A percentile compares a stretch with the other conserved stretches of the same genome.
Evolutionary conservation across 2,797 vertebrate species (phyloP).

Genomic region (Emydoidea blandingii): DNA sequence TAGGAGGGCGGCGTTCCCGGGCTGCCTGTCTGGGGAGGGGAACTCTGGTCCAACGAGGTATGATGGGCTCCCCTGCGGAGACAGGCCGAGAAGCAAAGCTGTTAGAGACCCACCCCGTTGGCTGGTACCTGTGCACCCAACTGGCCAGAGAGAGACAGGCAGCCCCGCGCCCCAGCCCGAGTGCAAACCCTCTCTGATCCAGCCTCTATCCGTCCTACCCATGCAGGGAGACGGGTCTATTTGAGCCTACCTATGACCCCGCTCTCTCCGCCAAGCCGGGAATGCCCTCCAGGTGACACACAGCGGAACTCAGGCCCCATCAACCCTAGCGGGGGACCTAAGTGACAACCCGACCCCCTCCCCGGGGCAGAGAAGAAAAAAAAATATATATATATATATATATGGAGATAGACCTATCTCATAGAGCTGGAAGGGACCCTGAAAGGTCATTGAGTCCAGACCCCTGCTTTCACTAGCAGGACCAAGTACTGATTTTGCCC

Average conservation of each 20-base stretch:
- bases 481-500: no score
- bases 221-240: neutral
- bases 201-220: neutral
- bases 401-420: no score
- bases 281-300: neutral
- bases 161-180: neutral
- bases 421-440: no score
- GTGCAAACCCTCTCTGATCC: neutral
- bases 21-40: constrained; percentile 87
- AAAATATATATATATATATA: no score
- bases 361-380: neutral
- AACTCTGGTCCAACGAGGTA: constrained; percentile 91
- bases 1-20: constrained; percentile 90
- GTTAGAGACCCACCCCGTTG: neutral
- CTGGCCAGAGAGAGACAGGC: neutral
- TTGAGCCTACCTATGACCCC: neutral
- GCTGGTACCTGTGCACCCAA: neutral
- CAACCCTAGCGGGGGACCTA: neutral
- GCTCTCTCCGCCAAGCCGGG: neutral
- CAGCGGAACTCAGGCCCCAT: neutral
- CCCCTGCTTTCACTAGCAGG: no score
- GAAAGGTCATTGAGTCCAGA: no score
- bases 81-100: neutral
- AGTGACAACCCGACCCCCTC: neutral
- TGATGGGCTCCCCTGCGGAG: constrained; percentile 85